Conservation (phyloP, 2,797 vertebrate genomes). For the Melanotaenia parkinsoni region DNA sequence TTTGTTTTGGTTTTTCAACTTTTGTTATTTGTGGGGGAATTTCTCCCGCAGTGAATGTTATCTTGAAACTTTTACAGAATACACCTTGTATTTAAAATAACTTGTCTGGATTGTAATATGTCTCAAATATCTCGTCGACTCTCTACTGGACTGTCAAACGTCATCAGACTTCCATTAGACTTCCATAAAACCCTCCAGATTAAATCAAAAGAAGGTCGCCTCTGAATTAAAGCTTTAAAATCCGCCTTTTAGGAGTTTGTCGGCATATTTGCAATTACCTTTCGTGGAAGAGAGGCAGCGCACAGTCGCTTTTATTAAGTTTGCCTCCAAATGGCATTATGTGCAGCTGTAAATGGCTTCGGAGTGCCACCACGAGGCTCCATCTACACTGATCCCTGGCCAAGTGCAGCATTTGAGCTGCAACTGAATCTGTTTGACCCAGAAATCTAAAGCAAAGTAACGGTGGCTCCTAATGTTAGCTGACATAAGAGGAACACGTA, state of each 20-base stretch:
- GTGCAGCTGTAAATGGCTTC: constrained; percentile 7
- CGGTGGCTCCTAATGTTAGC: constrained; percentile 59
- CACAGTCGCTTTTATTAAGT: background rate
- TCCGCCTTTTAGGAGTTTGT: background rate
- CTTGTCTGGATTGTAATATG: background rate
- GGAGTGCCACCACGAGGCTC: constrained; percentile 25
- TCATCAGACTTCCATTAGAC: background rate
- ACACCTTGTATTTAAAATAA: background rate
- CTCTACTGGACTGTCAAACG: background rate
- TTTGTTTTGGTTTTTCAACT: background rate
- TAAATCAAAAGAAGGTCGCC: background rate
- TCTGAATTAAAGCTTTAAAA: background rate
- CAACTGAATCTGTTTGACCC: constrained; percentile 78
- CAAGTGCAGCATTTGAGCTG: constrained; percentile 66
- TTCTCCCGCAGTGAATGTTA: background rate
- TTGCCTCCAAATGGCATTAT: background rate
- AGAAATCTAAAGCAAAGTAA: constrained; percentile 64
- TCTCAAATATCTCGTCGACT: background rate
- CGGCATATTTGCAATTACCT: background rate
- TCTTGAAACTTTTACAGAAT: no score
- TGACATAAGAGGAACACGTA: constrained; percentile 1
- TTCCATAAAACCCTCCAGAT: background rate
- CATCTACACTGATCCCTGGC: constrained; percentile 21
- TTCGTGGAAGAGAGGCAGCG: background rate
- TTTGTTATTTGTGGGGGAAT: background rate